Base-by-base conservation (phyloP, 1,140 invertebrate species). In the Campoletis sonorensis region DNA sequence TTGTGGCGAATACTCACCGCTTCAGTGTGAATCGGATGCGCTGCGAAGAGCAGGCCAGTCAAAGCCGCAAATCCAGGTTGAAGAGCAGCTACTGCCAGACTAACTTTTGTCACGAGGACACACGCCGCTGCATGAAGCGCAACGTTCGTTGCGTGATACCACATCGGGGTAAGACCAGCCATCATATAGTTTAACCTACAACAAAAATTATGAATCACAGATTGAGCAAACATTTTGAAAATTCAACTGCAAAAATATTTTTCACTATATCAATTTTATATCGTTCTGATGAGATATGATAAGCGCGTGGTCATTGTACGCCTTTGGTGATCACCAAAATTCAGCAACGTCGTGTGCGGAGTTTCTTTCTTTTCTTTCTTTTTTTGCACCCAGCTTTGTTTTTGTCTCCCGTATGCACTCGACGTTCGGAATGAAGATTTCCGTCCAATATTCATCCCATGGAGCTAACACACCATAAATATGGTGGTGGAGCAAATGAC, bases 11-110 rank as follows among this genome's bases (percentile, higher is more conserved):
- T 26, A 75, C 95, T 95, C 90, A 96, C 95, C 87, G 95, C 97
- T 92, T 98, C 97, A 10, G 96, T 97, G 89, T 98, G 97, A 81
- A 98, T 93, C 23, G 97, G 97, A 92, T 98, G 97, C 15, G 96
- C 94, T 33, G 97, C 96, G 90, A 98, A 98, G 80, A 98, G 91
- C 58, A 95, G 89, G 21, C 95, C 95, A 1, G 95, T 94, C 23
- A 95, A 91, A 4, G 94, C 94, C 4, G 95, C 95, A 81, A 95
- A 95, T 49, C 93, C 93, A 16, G 94, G 93, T 84, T 93, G 93
- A 82, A 96, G 92, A 7, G 94, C 93, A 58, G 95, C 95, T 10
- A 96, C 93, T 4, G 91, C 90, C 30, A 94, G 93, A 82, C 95
- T 95, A 30, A 96, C 93, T 80, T 94, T 92, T 11, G 95, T 95